Conservation (phyloP, 2,888 invertebrate genomes). For the Spodoptera picta region DNA sequence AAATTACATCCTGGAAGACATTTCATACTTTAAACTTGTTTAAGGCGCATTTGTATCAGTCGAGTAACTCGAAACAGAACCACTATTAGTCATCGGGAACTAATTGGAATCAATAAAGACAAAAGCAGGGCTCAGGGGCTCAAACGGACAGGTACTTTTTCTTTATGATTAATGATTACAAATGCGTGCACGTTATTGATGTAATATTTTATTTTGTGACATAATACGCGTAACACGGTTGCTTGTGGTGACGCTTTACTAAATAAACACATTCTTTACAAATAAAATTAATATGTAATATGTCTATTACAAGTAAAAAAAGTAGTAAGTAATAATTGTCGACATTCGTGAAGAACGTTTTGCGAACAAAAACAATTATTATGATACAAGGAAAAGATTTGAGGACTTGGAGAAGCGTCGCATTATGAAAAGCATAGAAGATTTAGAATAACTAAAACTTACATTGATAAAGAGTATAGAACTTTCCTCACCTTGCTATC, state of each 20-base stretch:
- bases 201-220: slow-evolving; percentile 40
- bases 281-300: no score
- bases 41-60: slow-evolving; percentile 56
- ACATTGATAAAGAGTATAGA: no score
- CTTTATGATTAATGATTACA: slow-evolving; percentile 46
- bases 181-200: slow-evolving; percentile 42
- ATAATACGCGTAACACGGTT: slow-evolving; percentile 11
- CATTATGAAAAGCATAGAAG: no score
- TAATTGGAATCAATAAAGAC: slow-evolving; percentile 58
- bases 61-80: slow-evolving; percentile 55
- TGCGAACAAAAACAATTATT: no score
- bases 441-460: no score
- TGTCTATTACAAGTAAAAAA: no score
- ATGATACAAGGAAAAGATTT: no score
- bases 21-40: slow-evolving; percentile 60
- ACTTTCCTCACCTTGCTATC: no score
- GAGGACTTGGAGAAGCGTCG: no score
- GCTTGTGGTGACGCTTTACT: slow-evolving; percentile 9
- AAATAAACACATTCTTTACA: no score
- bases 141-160: slow-evolving; percentile 52
- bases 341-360: no score
- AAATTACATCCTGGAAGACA: slow-evolving; percentile 57
- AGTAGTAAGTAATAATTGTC: no score
- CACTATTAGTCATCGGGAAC: slow-evolving; percentile 51
- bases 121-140: slow-evolving; percentile 44